Percentiles rank a stretch among this genome's conserved stretches.
Conservation (phyloP, 2,797 vertebrate species). For the Chaetophractus vellerosus region DNA sequence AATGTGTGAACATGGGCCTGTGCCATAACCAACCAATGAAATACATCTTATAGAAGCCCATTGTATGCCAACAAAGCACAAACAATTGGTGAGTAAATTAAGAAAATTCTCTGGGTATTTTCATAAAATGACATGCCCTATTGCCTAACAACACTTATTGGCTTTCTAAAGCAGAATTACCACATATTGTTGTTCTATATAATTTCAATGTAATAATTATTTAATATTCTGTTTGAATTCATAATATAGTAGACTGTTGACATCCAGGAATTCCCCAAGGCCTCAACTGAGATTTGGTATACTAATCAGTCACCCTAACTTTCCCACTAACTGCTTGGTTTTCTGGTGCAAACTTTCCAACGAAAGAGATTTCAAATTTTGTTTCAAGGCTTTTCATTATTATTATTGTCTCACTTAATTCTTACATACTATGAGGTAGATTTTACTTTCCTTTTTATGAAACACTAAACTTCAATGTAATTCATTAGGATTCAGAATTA, state of each 20-base stretch:
- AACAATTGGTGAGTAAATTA: constrained; percentile 85
- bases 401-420: constrained; percentile 55
- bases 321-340: neutral
- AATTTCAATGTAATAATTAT: constrained; percentile 74
- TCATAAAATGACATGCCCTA: constrained; percentile 75
- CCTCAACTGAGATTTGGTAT: constrained; percentile 46
- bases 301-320: neutral
- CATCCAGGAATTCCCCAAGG: constrained; percentile 26
- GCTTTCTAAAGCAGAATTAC: constrained; percentile 82
- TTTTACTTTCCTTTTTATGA: constrained; percentile 63
- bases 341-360: constrained; percentile 4
- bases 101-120: constrained; percentile 86
- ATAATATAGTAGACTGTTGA: constrained; percentile 46
- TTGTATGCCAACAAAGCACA: constrained; percentile 84
- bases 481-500: constrained; percentile 45
- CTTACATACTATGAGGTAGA: constrained; percentile 30
- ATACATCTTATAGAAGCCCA: constrained; percentile 82
- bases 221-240: constrained; percentile 53
- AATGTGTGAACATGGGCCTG: constrained; percentile 89
- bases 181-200: constrained; percentile 73
- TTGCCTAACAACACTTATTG: constrained; percentile 85
- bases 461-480: neutral
- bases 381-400: constrained; percentile 58
- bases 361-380: constrained; percentile 52
- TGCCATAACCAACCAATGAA: constrained; percentile 91